A percentile compares a stretch with the other conserved stretches of the same genome.
Conservation (phyloP, 2,797 vertebrate species). For the Manis javanica region DNA sequence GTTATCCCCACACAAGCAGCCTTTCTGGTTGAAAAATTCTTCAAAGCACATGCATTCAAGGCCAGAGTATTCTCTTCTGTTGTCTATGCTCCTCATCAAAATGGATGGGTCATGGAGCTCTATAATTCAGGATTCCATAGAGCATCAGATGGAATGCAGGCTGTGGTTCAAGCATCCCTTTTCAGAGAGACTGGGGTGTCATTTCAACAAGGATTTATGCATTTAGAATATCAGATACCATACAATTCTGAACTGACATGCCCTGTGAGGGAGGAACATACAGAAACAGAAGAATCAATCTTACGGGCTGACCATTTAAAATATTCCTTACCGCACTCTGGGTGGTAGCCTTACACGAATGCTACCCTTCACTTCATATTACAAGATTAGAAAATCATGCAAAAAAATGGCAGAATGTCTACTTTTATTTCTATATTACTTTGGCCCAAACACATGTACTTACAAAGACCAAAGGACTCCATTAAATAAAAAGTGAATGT, state of each 20-base stretch:
- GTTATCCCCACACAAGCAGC: constrained; percentile 35
- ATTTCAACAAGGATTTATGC: constrained; percentile 19
- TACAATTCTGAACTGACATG: background rate
- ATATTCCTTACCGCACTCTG: background rate
- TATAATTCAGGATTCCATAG: background rate
- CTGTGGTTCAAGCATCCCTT: background rate
- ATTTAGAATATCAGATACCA: background rate
- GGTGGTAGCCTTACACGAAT: constrained; percentile 21
- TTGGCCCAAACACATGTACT: background rate
- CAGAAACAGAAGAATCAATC: background rate
- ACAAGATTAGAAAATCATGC: constrained; percentile 16
- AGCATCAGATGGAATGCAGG: background rate
- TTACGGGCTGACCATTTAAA: background rate
- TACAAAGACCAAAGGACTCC: background rate
- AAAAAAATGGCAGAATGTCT: background rate
- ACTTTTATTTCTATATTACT: constrained; percentile 43
- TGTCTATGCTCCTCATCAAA: constrained; percentile 12
- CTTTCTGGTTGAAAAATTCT: constrained; percentile 71
- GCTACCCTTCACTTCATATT: constrained; percentile 1
- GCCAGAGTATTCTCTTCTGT: constrained; percentile 3
- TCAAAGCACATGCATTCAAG: constrained; percentile 59
- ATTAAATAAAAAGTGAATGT: constrained; percentile 10
- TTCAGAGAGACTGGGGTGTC: background rate
- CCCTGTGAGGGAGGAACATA: background rate
- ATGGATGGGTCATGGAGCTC: background rate